phyloP scores from a whole-genome alignment of 1,140 invertebrate species.

The Subanguina moxae region DNA sequence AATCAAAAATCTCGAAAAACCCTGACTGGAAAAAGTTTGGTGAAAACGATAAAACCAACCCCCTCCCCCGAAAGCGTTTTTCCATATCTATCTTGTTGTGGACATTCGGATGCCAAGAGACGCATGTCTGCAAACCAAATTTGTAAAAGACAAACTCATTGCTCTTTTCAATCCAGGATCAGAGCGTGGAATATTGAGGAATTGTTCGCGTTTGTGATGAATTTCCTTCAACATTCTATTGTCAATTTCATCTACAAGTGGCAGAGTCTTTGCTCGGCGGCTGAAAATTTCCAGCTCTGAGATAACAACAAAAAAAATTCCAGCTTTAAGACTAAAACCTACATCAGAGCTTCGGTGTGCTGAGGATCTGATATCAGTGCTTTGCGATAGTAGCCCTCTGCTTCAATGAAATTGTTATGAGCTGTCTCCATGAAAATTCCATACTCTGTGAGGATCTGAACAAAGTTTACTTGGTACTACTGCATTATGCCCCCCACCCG shows the following conservation, averaged over 20 bases:
- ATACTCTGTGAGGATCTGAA: constrained; percentile 71
- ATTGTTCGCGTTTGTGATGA: constrained; percentile 76
- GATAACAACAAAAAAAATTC: not conserved
- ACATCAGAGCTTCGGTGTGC: constrained; percentile 72
- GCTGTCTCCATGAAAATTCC: constrained; percentile 86
- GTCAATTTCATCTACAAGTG: constrained; percentile 84
- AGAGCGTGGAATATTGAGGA: constrained; percentile 75
- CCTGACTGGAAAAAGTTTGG: too few relatives aligned
- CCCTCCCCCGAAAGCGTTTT: constrained; percentile 48
- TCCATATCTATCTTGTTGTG: too few relatives aligned
- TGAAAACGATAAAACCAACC: too few relatives aligned
- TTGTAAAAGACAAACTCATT: constrained; percentile 79
- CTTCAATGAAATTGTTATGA: constrained; percentile 77
- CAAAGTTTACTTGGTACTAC: too few relatives aligned
- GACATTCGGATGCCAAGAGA: too few relatives aligned
- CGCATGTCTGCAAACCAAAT: not conserved
- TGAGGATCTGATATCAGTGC: constrained; percentile 78
- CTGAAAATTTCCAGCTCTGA: constrained; percentile 37
- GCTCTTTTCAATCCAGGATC: constrained; percentile 75
- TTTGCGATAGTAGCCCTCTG: constrained; percentile 79
- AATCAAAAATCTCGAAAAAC: too few relatives aligned
- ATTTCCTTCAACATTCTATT: constrained; percentile 73
- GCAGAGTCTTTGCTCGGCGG: constrained; percentile 77
- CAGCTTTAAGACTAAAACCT: constrained; percentile 12
- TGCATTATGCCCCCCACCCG: too few relatives aligned